phyloP scores from a whole-genome alignment of 2,113 vertebrate genomes.

The Ceuthmochares aereus region DNA sequence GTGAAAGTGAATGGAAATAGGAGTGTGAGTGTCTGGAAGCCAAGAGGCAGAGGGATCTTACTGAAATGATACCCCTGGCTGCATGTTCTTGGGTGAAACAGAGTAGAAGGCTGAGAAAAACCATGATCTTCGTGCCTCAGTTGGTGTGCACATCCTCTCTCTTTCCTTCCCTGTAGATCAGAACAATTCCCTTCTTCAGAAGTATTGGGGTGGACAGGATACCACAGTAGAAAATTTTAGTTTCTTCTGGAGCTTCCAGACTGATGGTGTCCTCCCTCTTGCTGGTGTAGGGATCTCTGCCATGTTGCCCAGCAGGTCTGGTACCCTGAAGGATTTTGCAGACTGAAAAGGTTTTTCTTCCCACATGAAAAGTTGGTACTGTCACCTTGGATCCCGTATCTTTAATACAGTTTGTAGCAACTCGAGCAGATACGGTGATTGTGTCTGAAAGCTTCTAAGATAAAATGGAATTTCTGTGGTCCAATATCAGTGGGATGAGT shows the following conservation, averaged over 20 bases:
- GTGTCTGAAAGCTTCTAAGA: not conserved
- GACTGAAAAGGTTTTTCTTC: not conserved
- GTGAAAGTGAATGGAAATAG: conserved; percentile 14
- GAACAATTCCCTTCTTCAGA: not conserved
- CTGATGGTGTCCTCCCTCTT: not conserved
- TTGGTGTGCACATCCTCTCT: rapidly evolving
- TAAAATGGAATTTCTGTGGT: not conserved
- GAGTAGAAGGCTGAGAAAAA: not conserved
- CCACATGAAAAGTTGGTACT: not conserved
- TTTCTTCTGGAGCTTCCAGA: not conserved
- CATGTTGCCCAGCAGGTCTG: not conserved
- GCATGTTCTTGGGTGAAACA: not conserved
- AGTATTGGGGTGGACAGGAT: not conserved
- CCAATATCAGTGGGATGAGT: not conserved
- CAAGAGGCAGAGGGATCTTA: not conserved
- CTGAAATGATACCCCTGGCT: not conserved
- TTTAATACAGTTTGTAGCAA: not conserved
- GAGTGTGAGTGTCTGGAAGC: not conserved
- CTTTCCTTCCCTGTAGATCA: not conserved
- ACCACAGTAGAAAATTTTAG: not conserved
- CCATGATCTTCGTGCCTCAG: not conserved
- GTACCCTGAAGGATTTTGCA: not conserved
- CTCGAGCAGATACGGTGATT: not conserved
- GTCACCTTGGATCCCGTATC: not conserved
- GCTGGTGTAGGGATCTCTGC: not conserved